phyloP scores from a whole-genome alignment of 1,140 invertebrate species.

The Platyscapa corneri region DNA sequence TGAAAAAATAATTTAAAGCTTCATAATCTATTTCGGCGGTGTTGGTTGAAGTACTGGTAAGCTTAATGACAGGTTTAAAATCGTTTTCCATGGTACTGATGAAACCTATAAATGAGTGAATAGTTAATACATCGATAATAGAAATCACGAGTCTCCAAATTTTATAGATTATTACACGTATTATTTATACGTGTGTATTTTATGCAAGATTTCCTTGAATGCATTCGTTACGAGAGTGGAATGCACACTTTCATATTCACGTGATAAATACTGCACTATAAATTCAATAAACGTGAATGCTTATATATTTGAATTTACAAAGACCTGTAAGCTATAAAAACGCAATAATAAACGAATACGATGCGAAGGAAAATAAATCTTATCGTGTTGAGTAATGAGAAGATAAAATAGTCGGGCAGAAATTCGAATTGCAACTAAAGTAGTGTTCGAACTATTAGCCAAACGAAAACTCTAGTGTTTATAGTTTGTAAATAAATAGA shows the following conservation, averaged over 20 bases:
- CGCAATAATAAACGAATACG: neutral
- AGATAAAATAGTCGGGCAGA: no score
- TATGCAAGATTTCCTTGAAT: neutral
- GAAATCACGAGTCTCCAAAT: neutral
- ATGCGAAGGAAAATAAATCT: neutral
- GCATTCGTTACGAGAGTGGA: neutral
- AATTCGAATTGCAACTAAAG: no score
- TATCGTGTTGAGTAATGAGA: neutral
- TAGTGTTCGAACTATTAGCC: no score
- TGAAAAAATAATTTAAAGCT: no score
- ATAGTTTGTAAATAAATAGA: no score
- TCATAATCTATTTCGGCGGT: no score
- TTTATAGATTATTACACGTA: neutral
- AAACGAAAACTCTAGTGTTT: no score
- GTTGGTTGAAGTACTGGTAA: no score
- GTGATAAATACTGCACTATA: neutral
- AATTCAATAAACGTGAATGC: neutral
- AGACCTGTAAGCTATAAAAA: neutral
- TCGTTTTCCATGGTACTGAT: neutral
- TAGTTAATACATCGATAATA: neutral
- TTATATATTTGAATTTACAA: neutral
- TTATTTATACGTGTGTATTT: neutral
- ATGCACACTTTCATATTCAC: neutral
- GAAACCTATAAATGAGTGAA: neutral
- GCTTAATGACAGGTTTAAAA: neutral